Evolutionary conservation across 1,140 invertebrate genomes (phyloP).

Genomic region (Pollicipes pollicipes): DNA sequence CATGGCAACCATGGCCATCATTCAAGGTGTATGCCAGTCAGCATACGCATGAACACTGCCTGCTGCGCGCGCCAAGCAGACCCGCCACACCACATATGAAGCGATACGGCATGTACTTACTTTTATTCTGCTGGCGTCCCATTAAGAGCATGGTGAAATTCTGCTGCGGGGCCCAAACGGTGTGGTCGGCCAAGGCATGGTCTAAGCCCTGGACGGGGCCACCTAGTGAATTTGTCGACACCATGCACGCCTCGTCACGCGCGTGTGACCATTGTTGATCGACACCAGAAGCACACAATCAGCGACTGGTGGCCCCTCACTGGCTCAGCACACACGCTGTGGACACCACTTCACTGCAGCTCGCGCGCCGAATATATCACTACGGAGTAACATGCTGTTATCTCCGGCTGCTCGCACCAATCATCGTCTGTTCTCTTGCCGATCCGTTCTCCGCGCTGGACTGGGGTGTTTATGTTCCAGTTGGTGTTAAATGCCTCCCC

Average conservation of each 20-base stretch:
- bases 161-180: background rate
- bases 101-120: no score
- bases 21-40: no score
- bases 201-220: background rate
- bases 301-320: no score
- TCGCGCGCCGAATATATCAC: background rate
- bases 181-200: background rate
- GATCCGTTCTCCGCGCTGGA: no score
- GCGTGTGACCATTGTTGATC: background rate
- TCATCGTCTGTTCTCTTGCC: no score
- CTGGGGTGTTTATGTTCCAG: background rate
- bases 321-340: background rate
- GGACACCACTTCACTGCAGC: background rate
- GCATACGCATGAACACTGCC: no score
- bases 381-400: no score
- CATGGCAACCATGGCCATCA: no score
- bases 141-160: background rate
- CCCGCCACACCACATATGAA: no score
- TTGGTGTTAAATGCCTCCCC: background rate
- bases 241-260: background rate
- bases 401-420: no score
- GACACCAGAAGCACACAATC: background rate
- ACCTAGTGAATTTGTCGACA: background rate
- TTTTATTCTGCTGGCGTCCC: background rate
- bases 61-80: no score